These are phyloP conservation scores for Spicauda simplicius DNA, from an alignment of 2,888 invertebrate species.

Conservation along the genomic window DNA sequence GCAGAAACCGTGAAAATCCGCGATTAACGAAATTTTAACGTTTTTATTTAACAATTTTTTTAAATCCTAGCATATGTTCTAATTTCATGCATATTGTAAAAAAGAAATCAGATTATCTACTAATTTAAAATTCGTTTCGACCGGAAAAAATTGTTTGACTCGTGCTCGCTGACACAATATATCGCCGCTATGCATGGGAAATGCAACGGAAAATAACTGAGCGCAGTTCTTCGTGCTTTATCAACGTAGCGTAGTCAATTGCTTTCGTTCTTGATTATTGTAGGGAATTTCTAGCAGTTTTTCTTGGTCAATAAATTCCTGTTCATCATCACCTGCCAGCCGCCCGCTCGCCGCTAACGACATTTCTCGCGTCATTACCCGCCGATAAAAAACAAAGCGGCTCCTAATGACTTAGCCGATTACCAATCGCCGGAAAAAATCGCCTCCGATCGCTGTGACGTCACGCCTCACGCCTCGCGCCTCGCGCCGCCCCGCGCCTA, in stretches of 20 bases:
- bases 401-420: slow-evolving; percentile 57
- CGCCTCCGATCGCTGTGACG: slow-evolving; percentile 40
- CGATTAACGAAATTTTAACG: not conserved
- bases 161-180: not conserved
- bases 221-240: not conserved
- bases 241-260: not conserved
- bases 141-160: not conserved
- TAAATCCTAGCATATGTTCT: not conserved
- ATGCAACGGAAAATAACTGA: not conserved
- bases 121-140: not conserved
- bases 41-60: not conserved
- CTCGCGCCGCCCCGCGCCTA: slow-evolving; percentile 34
- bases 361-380: slow-evolving; percentile 56
- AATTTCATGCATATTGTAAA: not conserved
- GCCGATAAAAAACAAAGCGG: slow-evolving; percentile 55
- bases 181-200: not conserved
- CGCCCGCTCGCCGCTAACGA: slow-evolving; percentile 46
- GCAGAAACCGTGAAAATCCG: not conserved
- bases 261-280: slow-evolving; percentile 1
- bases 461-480: slow-evolving; percentile 22
- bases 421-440: slow-evolving; percentile 58
- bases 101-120: not conserved
- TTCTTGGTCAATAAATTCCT: slow-evolving; percentile 20
- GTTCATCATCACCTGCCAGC: slow-evolving; percentile 38
- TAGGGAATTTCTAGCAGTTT: slow-evolving; percentile 20